Evolutionary conservation across 2,113 vertebrate genomes (phyloP), one percentile per base, ranked within the genome.

Genomic region (Melierax canorus): DNA sequence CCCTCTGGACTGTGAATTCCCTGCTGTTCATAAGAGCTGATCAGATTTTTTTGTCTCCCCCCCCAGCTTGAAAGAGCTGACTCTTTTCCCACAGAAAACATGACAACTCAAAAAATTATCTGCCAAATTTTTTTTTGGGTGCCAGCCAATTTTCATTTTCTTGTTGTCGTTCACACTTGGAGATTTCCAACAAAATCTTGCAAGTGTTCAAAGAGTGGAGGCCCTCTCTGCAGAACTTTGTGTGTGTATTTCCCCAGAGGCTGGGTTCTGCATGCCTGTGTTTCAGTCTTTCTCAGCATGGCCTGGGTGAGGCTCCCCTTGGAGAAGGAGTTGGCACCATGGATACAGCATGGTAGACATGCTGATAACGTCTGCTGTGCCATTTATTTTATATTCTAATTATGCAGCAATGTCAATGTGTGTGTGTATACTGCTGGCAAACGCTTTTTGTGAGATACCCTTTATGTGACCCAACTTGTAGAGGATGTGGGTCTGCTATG

Each of bases 31-130:
- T 43, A 79, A 72, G 12, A 84, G 30, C 36, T 78, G 56, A 87
- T 81, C 26, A 48, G 68, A 95, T 81, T 93, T 48, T 95, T 78
- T 81, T 45, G 74, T 80, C 19, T 21, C 56, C 73, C 34, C 48
- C 55, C 17, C 50, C 15, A 15, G 59, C 30, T 88, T 75, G 79
- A 92, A 93, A 95, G 66, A 94, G 83, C 80, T 84, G 88, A 95
- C 51, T 91, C 46, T 91, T 86, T 93, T 85, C 58, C 74, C 62
- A 48, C 39, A 83, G 92, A 90, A 96, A 95, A 95, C 56, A 93
- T 92, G 90, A 94, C 88, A 94, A 94, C 88, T 96, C 80, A 94
- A 90, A 96, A 95, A 79, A 77, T 56, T 81, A 84, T 88, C 64
- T 95, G 93, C 82, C 77, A 94, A 76, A 45, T 6, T n/a, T 50